These are phyloP conservation scores for Arrhamphus sclerolepis DNA, from an alignment of 2,797 vertebrate genomes.

Conservation along the genomic window DNA sequence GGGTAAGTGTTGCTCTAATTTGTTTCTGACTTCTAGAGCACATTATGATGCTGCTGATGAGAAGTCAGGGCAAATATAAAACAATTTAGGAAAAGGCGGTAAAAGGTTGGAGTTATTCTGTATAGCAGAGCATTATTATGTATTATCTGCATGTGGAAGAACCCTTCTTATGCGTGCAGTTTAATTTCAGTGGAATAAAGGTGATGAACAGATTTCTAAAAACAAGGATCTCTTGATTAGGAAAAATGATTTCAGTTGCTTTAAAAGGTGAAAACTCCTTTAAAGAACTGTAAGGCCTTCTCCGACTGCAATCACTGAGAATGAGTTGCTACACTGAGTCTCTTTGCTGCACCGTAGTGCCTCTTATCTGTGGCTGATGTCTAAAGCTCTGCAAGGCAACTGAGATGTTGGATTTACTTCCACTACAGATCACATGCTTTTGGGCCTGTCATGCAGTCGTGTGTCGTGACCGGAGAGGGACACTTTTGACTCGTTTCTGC, in stretches of 20 bases:
- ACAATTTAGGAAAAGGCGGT: no score
- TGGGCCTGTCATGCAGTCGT: slow-evolving; percentile 28
- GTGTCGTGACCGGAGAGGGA: slow-evolving; percentile 11
- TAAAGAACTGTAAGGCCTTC: slow-evolving; percentile 22
- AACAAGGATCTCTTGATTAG: slow-evolving; percentile 39
- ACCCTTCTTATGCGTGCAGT: no score
- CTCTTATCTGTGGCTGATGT: slow-evolving; percentile 59
- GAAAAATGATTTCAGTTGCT: slow-evolving; percentile 43
- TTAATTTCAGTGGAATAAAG: no score
- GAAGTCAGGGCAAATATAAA: no score
- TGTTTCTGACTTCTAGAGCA: no score
- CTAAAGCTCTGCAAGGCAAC: slow-evolving; percentile 31
- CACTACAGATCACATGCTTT: slow-evolving; percentile 14
- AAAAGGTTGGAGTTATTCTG: no score
- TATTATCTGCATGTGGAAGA: no score
- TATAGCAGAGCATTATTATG: no score
- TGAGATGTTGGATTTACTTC: slow-evolving; percentile 23
- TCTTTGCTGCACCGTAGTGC: slow-evolving; percentile 74
- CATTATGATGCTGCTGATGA: no score
- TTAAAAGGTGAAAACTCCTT: slow-evolving; percentile 26
- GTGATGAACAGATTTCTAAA: neutral
- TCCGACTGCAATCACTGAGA: slow-evolving; percentile 48
- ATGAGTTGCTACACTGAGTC: slow-evolving; percentile 47
- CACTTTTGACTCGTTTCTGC: slow-evolving; percentile 36
- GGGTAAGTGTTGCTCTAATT: no score